phyloP scores from a whole-genome alignment of 2,113 vertebrate species.

The Zosterops hypoxanthus region DNA sequence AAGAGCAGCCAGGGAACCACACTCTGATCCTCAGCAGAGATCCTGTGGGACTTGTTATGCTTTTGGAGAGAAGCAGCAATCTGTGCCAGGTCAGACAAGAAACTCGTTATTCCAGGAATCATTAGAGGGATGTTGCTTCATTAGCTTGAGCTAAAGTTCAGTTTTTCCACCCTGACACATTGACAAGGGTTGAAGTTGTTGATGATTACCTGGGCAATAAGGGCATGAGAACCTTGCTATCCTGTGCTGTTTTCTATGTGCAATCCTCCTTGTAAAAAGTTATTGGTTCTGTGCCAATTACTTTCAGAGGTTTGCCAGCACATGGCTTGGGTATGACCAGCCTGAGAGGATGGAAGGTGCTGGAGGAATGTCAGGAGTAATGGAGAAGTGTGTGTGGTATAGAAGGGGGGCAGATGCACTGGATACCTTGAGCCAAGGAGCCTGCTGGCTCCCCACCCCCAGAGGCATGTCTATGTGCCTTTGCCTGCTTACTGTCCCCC shows the following conservation, averaged over 20 bases:
- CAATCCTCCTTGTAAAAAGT: not conserved
- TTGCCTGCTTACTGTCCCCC: not conserved
- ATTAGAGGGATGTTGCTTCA: not conserved
- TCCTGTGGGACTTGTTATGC: not conserved
- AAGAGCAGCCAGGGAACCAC: not conserved
- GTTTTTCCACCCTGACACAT: not conserved
- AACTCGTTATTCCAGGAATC: not conserved
- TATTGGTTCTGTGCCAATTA: not conserved
- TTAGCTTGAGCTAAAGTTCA: slow-evolving; percentile 30
- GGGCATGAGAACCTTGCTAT: not conserved
- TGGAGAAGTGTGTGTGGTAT: not conserved
- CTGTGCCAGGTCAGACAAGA: not conserved
- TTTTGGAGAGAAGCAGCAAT: not conserved
- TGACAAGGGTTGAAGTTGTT: not conserved
- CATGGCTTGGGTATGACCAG: not conserved
- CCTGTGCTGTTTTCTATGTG: not conserved
- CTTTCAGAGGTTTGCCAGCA: not conserved
- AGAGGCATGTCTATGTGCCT: not conserved
- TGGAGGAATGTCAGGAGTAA: slow-evolving; percentile 10
- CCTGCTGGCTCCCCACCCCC: not conserved
- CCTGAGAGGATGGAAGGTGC: not conserved
- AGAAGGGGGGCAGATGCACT: fast-evolving
- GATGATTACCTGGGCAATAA: not conserved
- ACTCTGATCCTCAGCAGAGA: not conserved
- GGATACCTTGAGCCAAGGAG: not conserved